Base-by-base conservation (phyloP, 2,888 invertebrate species). In the Anthophora plumipes region DNA sequence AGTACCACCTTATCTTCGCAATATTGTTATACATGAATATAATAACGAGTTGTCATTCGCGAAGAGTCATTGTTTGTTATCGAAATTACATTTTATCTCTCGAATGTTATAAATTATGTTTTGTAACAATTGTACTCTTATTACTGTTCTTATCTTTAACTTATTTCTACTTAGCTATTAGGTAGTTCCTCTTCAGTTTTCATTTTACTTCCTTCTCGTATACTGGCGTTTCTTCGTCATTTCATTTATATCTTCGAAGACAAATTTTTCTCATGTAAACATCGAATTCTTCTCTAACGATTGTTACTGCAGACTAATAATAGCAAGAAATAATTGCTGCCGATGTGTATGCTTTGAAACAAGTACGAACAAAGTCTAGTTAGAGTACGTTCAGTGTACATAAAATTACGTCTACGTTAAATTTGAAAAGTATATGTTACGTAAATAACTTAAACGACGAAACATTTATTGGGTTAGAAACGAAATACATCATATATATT, bases 1-100 rank as follows among this genome's bases (percentile, higher is more conserved):
- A 78, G 75, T 78, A 71, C 82, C 74, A 71, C 61, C 70, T 80
- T 80, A 85, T 82, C 85, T 46, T 50, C 22, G 50, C 37, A 20
- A 12, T 66, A 61, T 64, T 46, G 43, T 31, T 67, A 50, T 63
- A 64, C 54, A 54, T 17, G 37, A 48, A 11, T 66, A 25, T 25
- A 68, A 48, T 71, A 77, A 77, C 43, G n/a, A 43, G 20, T 52
- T 55, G 60, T 55, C 63, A 41, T 73, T 76, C 75, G 25, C 39
- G 55, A 41, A 22, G 48, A 31, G 78, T 48, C 64, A 9, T 67
- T 72, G 69, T 64, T 78, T 52, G 66, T 76, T 67, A 76, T 73
- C 74, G 20, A 39, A 59, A 41, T 61, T 61, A 46, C 68, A 57
- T 39, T 67, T 84, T 81, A 84, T 72, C 64, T 68, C 67, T 54